These are phyloP conservation scores for Polyommatus iphigenia DNA, from an alignment of 2,888 invertebrate genomes.

Conservation along the genomic window DNA sequence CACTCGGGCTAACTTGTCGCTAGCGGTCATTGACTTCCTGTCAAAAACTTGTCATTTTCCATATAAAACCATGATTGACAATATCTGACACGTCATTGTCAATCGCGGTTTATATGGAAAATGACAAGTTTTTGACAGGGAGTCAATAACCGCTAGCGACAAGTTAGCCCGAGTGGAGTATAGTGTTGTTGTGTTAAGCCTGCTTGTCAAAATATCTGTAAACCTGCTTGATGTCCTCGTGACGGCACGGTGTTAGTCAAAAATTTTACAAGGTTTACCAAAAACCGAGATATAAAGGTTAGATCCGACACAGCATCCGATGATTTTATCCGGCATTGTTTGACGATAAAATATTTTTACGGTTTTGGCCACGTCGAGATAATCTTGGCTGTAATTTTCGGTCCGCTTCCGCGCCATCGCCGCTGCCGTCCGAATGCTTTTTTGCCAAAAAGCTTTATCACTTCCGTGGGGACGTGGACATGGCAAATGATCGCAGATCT, in stretches of 20 bases:
- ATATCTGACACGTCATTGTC: no score
- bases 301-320: not conserved
- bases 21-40: no score
- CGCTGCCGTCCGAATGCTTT: constrained; percentile 60
- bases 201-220: not conserved
- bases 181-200: no score
- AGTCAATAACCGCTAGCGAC: no score
- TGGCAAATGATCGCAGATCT: constrained; percentile 50
- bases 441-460: constrained; percentile 79
- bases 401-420: constrained; percentile 73
- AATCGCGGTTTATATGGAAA: no score
- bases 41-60: no score
- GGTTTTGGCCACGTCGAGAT: constrained; percentile 54
- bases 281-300: not conserved
- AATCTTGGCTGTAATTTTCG: constrained; percentile 66
- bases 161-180: no score
- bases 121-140: no score
- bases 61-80: no score
- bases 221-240: not conserved
- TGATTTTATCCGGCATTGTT: constrained; percentile 30
- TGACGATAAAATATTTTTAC: constrained; percentile 29
- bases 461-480: constrained; percentile 73
- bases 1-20: no score
- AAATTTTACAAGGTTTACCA: not conserved
- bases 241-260: not conserved